Percentiles rank a stretch among this genome's conserved stretches.
These are phyloP conservation scores for Lithosia quadra DNA, from an alignment of 2,888 invertebrate species.

Conservation along the genomic window DNA sequence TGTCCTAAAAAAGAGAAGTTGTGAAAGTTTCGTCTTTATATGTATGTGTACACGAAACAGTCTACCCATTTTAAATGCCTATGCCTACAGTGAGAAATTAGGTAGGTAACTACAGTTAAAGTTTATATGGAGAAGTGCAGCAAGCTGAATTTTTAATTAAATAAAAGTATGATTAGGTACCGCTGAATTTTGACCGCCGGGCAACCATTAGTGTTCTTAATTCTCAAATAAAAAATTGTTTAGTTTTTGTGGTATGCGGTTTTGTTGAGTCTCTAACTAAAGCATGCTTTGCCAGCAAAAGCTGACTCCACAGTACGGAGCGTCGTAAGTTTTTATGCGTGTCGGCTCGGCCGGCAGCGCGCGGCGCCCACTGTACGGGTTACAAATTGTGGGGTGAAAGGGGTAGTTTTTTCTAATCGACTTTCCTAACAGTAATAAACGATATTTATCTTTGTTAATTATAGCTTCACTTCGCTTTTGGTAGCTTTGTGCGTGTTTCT, in stretches of 20 bases:
- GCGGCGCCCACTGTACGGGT: constrained; percentile 85
- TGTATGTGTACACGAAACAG: not conserved
- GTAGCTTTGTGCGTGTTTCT: constrained; percentile 83
- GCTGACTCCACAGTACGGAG: constrained; percentile 59
- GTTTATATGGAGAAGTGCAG: not conserved
- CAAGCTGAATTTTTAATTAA: no score
- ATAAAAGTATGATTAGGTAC: no score
- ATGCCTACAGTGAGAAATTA: not conserved
- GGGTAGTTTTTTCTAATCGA: constrained; percentile 87
- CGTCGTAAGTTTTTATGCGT: constrained; percentile 79
- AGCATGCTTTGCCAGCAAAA: constrained; percentile 34
- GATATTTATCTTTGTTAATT: constrained; percentile 88
- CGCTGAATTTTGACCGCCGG: no score
- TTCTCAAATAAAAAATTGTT: not conserved
- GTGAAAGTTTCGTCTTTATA: no score
- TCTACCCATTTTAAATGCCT: not conserved
- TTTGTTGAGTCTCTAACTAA: no score
- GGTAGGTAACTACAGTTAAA: not conserved
- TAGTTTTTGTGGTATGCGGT: no score
- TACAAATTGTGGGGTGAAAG: constrained; percentile 87
- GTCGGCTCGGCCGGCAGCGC: constrained; percentile 71
- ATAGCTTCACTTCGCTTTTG: constrained; percentile 82
- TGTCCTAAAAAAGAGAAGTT: no score
- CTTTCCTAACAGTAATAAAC: constrained; percentile 87
- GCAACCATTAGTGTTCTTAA: not conserved